Evolutionary conservation across 2,888 invertebrate genomes (phyloP).

Genomic region (Campoplex capitator): DNA sequence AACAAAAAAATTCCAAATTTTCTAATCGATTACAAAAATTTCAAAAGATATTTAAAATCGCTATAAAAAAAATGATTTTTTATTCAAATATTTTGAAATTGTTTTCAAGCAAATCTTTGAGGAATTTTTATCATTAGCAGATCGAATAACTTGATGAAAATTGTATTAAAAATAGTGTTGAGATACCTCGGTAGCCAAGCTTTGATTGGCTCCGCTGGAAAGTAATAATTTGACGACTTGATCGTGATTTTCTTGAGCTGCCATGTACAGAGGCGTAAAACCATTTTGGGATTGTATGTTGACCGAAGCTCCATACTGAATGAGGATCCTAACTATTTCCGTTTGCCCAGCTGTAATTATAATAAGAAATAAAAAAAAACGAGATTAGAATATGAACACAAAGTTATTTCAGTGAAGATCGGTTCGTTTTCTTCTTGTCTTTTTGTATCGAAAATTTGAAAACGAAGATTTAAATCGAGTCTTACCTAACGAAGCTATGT

Average conservation of each 20-base stretch:
- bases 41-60: not conserved
- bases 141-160: not conserved
- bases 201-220: constrained; percentile 97
- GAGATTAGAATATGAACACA: not conserved
- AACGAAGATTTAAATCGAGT: not conserved
- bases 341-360: constrained; percentile 93
- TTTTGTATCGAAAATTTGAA: not conserved
- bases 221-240: constrained; percentile 96
- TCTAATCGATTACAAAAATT: too few relatives aligned
- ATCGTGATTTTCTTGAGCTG: constrained; percentile 98
- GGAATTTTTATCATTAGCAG: not conserved
- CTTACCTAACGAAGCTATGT: constrained; percentile 95
- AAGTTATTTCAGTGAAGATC: not conserved
- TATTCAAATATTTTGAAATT: too few relatives aligned
- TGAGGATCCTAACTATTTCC: constrained; percentile 95
- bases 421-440: not conserved
- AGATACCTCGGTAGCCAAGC: constrained; percentile 96
- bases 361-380: not conserved
- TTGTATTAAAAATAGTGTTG: not conserved
- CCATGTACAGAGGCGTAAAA: constrained; percentile 99
- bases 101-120: too few relatives aligned
- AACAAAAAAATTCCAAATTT: too few relatives aligned
- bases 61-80: constrained; percentile 42
- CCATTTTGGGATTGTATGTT: constrained; percentile 99
- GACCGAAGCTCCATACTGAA: constrained; percentile 96